Evolutionary conservation across 2,797 vertebrate species (phyloP).

Genomic region (Sebastes taczanowskii): DNA sequence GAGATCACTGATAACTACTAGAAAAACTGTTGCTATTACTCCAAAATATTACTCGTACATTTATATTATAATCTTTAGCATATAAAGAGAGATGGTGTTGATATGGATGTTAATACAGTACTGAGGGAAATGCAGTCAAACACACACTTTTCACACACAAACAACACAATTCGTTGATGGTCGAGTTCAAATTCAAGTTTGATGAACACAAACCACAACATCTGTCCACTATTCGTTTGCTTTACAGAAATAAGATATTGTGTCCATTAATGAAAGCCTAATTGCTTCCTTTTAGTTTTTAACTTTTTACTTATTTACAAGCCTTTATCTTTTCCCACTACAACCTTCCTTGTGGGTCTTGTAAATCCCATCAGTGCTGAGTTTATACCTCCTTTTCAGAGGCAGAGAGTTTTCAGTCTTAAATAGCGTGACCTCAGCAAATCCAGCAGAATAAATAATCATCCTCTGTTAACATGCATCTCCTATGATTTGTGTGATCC

Average conservation of each 20-base stretch:
- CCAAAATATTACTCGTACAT: background rate
- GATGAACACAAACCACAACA: background rate
- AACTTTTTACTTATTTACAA: background rate
- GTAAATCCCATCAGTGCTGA: background rate
- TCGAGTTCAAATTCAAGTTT: background rate
- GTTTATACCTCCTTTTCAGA: background rate
- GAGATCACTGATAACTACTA: background rate
- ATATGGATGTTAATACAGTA: background rate
- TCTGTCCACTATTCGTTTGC: background rate
- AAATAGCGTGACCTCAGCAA: background rate
- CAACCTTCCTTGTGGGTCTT: background rate
- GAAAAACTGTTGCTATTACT: background rate
- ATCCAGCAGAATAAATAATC: background rate
- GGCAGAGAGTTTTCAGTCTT: background rate
- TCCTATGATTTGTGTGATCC: background rate
- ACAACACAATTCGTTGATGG: background rate
- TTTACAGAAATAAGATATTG: background rate
- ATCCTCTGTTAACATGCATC: background rate
- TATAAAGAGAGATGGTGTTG: background rate
- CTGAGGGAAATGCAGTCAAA: background rate
- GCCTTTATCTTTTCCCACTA: background rate
- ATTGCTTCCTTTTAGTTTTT: background rate
- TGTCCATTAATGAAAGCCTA: background rate
- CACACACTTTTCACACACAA: background rate
- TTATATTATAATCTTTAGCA: background rate